phyloP scores from a whole-genome alignment of 1,140 invertebrate genomes.

The Mercenaria mercenaria region DNA sequence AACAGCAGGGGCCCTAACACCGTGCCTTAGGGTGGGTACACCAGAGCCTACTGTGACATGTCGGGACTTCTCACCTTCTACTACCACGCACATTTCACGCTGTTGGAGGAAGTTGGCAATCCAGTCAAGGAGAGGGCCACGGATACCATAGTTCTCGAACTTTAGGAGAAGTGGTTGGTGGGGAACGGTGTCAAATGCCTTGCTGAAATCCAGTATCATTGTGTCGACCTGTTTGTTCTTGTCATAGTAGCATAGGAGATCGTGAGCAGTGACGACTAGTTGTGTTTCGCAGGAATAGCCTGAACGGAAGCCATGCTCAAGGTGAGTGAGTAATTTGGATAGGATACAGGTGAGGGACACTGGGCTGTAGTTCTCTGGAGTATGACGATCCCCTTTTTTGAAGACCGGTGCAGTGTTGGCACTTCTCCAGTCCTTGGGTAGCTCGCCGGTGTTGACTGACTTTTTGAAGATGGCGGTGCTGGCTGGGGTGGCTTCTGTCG shows the following conservation, averaged over 20 bases:
- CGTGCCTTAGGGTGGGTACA: neutral
- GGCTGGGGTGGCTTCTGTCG: neutral
- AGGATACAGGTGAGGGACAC: constrained; percentile 12
- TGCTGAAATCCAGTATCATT: constrained; percentile 1
- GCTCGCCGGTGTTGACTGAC: neutral
- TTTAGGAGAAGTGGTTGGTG: neutral
- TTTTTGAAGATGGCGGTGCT: neutral
- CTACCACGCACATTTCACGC: no score
- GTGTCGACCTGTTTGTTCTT: no score
- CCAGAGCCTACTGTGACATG: neutral
- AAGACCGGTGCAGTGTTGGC: constrained; percentile 58
- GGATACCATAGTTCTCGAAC: no score
- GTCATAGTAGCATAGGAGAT: constrained; percentile 46
- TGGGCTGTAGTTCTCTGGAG: constrained; percentile 50
- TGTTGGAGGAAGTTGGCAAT: no score
- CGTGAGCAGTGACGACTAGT: constrained; percentile 60
- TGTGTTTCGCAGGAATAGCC: constrained; percentile 64
- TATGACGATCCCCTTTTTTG: no score
- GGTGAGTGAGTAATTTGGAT: constrained; percentile 28
- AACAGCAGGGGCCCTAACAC: no score
- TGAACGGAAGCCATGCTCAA: constrained; percentile 62
- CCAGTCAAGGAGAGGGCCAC: no score
- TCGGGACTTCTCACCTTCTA: no score
- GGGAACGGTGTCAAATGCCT: no score
- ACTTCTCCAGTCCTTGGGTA: constrained; percentile 26